These are phyloP conservation scores for Gymnothorax javanicus DNA, from an alignment of 2,797 vertebrate genomes.

Conservation along the genomic window DNA sequence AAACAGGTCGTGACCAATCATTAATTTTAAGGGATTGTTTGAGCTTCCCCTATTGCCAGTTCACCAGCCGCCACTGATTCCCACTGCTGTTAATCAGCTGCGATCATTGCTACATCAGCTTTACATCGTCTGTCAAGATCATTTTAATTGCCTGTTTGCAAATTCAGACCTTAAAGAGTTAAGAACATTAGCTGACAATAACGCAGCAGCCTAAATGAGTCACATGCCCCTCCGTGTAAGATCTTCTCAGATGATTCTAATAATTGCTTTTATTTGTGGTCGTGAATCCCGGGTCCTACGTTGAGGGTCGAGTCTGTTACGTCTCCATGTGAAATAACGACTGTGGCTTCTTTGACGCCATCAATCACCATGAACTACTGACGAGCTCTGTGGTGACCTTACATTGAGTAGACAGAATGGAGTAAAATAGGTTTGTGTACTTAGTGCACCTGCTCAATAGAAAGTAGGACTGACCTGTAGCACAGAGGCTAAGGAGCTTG, in stretches of 20 bases:
- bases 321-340: slow-evolving; percentile 55
- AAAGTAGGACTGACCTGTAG: no score
- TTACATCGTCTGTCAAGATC: no score
- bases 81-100: no score
- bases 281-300: slow-evolving; percentile 49
- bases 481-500: no score
- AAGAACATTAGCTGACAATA: no score
- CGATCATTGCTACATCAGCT: no score
- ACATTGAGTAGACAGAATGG: slow-evolving; percentile 36
- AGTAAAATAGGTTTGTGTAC: slow-evolving; percentile 25
- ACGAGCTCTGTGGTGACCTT: neutral
- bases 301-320: slow-evolving; percentile 50
- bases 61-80: no score
- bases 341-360: slow-evolving; percentile 40
- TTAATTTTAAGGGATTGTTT: no score
- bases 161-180: no score
- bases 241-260: slow-evolving; percentile 54
- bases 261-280: slow-evolving; percentile 34
- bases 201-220: slow-evolving; percentile 37
- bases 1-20: no score
- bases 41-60: no score
- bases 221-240: slow-evolving; percentile 32
- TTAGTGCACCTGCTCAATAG: slow-evolving; percentile 18
- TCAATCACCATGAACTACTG: slow-evolving; percentile 50
- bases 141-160: no score